A percentile compares a stretch with the other conserved stretches of the same genome.
Evolutionary conservation across 35 echinoderm and acorn worm genomes (phyloP).

Genomic region (Lytechinus variegatus): DNA sequence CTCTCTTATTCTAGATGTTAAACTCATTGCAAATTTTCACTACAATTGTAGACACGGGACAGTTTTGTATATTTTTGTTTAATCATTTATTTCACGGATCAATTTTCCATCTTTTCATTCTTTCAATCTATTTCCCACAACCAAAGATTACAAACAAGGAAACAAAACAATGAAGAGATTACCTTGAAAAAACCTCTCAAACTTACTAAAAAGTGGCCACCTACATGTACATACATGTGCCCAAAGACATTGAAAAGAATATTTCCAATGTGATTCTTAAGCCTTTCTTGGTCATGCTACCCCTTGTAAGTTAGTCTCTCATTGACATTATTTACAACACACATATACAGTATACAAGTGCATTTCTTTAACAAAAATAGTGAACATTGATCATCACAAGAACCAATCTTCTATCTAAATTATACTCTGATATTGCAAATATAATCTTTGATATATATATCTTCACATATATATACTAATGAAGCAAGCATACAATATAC

Average conservation of each 20-base stretch:
- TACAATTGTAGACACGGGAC: not conserved
- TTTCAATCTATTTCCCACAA: not conserved
- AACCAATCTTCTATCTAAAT: not conserved
- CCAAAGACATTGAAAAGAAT: not conserved
- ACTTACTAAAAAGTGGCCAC: not conserved
- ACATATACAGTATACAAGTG: slow-evolving; percentile 13
- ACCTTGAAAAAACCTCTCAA: not conserved
- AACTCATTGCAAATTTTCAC: not conserved
- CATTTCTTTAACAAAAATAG: slow-evolving; percentile 7
- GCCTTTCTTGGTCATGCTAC: not conserved
- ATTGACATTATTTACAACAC: slow-evolving; percentile 12
- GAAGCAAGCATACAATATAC: slow-evolving; percentile 28
- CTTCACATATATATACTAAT: slow-evolving; percentile 7
- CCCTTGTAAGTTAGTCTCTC: not conserved
- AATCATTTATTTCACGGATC: not conserved
- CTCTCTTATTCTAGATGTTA: no score
- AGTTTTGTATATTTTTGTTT: not conserved
- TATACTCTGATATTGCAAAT: slow-evolving; percentile 42
- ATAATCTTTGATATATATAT: slow-evolving; percentile 45
- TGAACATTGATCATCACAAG: not conserved
- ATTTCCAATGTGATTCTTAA: not conserved
- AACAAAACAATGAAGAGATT: not conserved
- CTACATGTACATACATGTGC: not conserved
- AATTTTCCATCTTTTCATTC: not conserved
- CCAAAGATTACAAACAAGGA: not conserved